Evolutionary conservation across 2,888 invertebrate species (phyloP).

Genomic region (Ryuthela nishihirai): DNA sequence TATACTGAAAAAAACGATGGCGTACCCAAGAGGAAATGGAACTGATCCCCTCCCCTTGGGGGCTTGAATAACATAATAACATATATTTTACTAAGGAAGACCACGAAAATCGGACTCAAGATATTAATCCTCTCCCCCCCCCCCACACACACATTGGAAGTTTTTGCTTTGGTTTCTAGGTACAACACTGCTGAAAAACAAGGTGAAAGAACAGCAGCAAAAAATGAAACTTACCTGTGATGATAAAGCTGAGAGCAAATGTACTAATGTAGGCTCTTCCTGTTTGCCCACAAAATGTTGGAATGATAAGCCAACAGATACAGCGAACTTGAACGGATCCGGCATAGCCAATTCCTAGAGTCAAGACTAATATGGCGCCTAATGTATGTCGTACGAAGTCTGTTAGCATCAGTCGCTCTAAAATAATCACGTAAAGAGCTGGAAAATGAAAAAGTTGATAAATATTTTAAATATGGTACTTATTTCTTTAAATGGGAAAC

Average conservation of each 20-base stretch:
- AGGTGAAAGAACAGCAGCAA: too few species aligned
- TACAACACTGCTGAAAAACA: too few species aligned
- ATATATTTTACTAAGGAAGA: too few species aligned
- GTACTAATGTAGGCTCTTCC: constrained; percentile 21
- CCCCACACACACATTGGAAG: too few species aligned
- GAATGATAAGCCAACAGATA: constrained; percentile 21
- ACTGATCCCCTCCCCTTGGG: too few species aligned
- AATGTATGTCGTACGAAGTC: constrained; percentile 3
- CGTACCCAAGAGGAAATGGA: too few species aligned
- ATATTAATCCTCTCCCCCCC: too few species aligned
- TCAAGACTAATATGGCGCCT: constrained; percentile 1
- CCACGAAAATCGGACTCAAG: too few species aligned
- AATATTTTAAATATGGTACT: not conserved
- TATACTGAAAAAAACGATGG: too few species aligned
- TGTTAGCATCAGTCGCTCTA: constrained; percentile 11
- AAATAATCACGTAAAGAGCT: constrained; percentile 17
- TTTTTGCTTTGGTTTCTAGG: too few species aligned
- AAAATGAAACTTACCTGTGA: constrained; percentile 15
- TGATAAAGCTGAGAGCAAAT: constrained; percentile 14
- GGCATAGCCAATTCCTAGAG: constrained; percentile 13
- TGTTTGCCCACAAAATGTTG: constrained; percentile 13
- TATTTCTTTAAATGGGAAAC: constrained; percentile 5
- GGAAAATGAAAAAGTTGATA: not conserved
- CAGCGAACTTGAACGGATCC: constrained; percentile 21
- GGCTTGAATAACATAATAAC: too few species aligned